Conservation (phyloP, 1,140 invertebrate species). For the Drosophila nebulosa region DNA sequence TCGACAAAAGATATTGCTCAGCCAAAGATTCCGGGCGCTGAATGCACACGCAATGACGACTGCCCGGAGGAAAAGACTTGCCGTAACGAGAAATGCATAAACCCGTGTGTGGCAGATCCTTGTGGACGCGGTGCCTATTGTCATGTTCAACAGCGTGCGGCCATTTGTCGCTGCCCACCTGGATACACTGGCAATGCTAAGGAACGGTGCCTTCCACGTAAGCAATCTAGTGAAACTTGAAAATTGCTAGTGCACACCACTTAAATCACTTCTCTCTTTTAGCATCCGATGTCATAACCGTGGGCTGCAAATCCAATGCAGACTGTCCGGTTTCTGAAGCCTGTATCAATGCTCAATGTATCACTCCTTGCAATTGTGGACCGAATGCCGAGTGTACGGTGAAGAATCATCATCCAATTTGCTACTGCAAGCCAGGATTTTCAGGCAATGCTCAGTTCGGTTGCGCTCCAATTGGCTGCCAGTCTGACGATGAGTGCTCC, state of each 20-base stretch:
- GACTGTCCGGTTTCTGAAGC: slow-evolving; percentile 90
- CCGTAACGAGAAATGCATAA: slow-evolving; percentile 87
- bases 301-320: slow-evolving; percentile 88
- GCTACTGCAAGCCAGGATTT: slow-evolving; percentile 88
- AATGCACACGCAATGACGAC: slow-evolving; percentile 89
- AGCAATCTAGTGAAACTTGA: slow-evolving; percentile 76
- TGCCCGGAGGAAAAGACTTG: slow-evolving; percentile 88
- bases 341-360: slow-evolving; percentile 89
- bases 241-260: background rate
- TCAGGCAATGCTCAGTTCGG: slow-evolving; percentile 91
- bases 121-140: slow-evolving; percentile 91
- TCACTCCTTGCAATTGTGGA: slow-evolving; percentile 92
- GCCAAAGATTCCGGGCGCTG: slow-evolving; percentile 82
- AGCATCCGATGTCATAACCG: slow-evolving; percentile 83
- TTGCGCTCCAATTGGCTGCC: slow-evolving; percentile 91
- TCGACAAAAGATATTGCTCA: slow-evolving; percentile 81
- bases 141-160: slow-evolving; percentile 87
- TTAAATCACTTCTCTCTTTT: slow-evolving; percentile 15
- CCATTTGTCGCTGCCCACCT: slow-evolving; percentile 90
- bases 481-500: slow-evolving; percentile 89
- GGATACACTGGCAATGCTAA: slow-evolving; percentile 89
- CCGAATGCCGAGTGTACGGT: slow-evolving; percentile 90
- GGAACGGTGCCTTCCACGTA: slow-evolving; percentile 88
- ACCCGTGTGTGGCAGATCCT: slow-evolving; percentile 87
- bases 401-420: slow-evolving; percentile 90